Percentiles rank a stretch among this genome's conserved stretches.
Evolutionary conservation across 2,113 vertebrate species (phyloP).

Genomic region (Odocoileus hemionus): DNA sequence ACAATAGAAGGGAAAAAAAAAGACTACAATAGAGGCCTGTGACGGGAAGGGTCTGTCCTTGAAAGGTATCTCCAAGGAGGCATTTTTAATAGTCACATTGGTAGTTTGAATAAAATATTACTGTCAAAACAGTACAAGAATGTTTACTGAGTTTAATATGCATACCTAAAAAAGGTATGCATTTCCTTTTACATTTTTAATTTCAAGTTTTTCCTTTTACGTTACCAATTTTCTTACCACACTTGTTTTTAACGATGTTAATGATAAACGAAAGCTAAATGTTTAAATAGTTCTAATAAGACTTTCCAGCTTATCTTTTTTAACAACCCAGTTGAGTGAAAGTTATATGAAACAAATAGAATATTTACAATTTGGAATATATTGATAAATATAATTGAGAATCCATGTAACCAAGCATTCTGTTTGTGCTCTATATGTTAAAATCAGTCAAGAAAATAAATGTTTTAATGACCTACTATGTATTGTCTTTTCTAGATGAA

Average conservation of each 20-base stretch:
- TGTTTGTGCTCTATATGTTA: background rate
- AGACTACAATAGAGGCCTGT: background rate
- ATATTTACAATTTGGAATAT: background rate
- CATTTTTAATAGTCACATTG: background rate
- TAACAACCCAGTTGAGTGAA: background rate
- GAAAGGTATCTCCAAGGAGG: background rate
- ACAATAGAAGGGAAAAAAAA: background rate
- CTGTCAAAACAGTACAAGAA: background rate
- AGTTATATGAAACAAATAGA: background rate
- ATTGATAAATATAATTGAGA: background rate
- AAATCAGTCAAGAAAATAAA: background rate
- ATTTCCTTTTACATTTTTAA: background rate
- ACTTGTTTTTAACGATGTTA: background rate
- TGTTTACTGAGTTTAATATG: background rate
- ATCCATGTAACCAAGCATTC: background rate
- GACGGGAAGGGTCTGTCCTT: background rate
- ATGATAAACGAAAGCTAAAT: background rate
- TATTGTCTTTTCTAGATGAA: slow-evolving; percentile 83
- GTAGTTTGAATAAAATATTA: background rate
- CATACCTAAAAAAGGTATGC: background rate
- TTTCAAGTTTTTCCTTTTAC: background rate
- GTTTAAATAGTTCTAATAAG: background rate
- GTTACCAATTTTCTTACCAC: slow-evolving; percentile 5
- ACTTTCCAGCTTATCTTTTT: background rate
- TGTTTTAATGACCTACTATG: background rate